Base-by-base conservation (phyloP, 1,140 invertebrate genomes). In the Laupala kohalensis region DNA sequence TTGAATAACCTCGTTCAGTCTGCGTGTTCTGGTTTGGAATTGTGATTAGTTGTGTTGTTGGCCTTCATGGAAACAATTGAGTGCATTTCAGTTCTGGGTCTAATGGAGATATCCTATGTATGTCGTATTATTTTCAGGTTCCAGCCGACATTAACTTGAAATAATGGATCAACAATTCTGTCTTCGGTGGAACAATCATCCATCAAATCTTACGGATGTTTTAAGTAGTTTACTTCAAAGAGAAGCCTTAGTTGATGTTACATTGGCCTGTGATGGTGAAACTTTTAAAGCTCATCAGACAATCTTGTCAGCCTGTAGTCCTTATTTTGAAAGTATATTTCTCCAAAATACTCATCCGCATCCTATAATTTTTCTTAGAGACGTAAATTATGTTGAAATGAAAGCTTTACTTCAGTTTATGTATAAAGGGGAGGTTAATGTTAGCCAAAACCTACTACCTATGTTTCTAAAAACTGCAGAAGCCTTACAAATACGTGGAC, bases 161-260 rank as follows among this genome's bases (percentile, higher is more conserved):
- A 29, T 68, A 84, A 92, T 93, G 90, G 92, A 94, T 86, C 93
- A 94, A 87, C 92, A 95, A 86, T 96, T 94, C 85, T 94, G 92
- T 84, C 88, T 96, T 79, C 89, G 92, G 81, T 96, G 93, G 93
- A 94, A 94, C 86, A 95, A 95, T 84, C 93, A 95, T 85, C 92
- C 90, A 79, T 88, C 86, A 81, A 94, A 94, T 84, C 85, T 95
- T 80, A 93, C 92, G 77, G 91, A 92, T 83, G 92, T 94, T 78
- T 85, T 94, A 77, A 92, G 90, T 79, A 92, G 90, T 76, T 85
- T 94, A 78, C 84, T 94, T 77, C 89, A 92, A 81, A 85, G 92
- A 80, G 92, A 94, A 83, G 89, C 90, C 76, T 87, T 96, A 75
- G 94, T 93, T 79, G 93, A 94, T 86, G 94, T 96, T 75, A 96